Evolutionary conservation across 2,113 vertebrate genomes (phyloP).

Genomic region (Sebastes fasciatus): DNA sequence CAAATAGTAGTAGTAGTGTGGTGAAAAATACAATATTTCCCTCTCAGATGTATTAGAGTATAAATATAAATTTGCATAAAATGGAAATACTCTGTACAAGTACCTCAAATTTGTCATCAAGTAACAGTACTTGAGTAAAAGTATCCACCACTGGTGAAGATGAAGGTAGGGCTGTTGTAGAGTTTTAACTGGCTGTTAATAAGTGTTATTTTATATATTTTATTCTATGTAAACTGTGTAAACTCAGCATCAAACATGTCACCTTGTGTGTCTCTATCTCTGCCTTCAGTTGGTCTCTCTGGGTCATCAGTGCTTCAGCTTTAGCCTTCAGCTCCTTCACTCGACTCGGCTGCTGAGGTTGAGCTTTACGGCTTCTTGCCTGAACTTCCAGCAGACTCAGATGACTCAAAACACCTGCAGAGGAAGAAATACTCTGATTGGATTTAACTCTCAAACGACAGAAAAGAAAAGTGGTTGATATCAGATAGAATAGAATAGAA

Average conservation of each 20-base stretch:
- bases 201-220: no score
- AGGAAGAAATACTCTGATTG: not conserved
- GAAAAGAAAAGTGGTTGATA: not conserved
- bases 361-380: conserved; percentile 26
- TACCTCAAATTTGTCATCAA: no score
- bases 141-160: no score
- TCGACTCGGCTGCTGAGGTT: conserved; percentile 46
- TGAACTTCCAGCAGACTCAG: conserved; percentile 72
- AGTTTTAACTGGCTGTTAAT: no score
- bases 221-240: no score
- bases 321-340: conserved; percentile 65
- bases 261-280: conserved; percentile 71
- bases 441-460: not conserved
- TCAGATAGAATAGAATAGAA: no score
- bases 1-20: no score
- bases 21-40: not conserved
- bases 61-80: no score
- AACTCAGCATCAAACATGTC: not conserved
- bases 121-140: no score
- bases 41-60: not conserved
- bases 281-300: conserved; percentile 73
- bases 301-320: conserved; percentile 56
- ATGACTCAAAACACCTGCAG: conserved; percentile 74
- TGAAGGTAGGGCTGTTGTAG: not conserved
- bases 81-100: no score